These are phyloP conservation scores for Drosophila miranda DNA, from an alignment of 1,140 invertebrate species.

Conservation along the genomic window DNA sequence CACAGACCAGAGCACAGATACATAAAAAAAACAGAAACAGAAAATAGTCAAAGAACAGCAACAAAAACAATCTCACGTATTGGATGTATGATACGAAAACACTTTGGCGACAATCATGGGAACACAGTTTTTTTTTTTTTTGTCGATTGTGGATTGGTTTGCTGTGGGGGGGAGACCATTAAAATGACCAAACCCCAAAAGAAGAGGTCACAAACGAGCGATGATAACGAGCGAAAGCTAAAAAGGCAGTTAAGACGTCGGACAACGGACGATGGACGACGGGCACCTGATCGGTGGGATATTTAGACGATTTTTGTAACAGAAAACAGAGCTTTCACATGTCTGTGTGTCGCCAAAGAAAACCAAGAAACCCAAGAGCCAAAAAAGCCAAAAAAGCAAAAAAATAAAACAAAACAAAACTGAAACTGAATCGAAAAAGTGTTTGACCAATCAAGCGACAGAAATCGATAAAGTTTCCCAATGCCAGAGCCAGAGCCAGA, in stretches of 20 bases:
- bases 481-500: conserved; percentile 26
- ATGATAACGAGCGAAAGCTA: conserved; percentile 81
- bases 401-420: conserved; percentile 9
- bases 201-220: conserved; percentile 64
- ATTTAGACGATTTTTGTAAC: conserved; percentile 75
- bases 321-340: conserved; percentile 72
- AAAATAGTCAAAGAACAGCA: conserved; percentile 49
- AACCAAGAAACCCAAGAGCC: conserved; percentile 27
- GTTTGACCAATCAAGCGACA: conserved; percentile 55
- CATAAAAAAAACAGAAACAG: conserved; percentile 40
- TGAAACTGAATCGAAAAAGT: conserved; percentile 9
- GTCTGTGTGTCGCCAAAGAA: conserved; percentile 39
- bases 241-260: conserved; percentile 53
- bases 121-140: conserved; percentile 53
- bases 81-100: conserved; percentile 77
- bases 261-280: not conserved
- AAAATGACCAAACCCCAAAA: conserved; percentile 60
- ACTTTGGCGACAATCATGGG: conserved; percentile 81
- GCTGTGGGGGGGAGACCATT: conserved; percentile 50
- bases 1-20: conserved; percentile 41
- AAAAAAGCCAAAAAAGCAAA: conserved; percentile 4
- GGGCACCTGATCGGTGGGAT: conserved; percentile 45
- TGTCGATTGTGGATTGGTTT: conserved; percentile 3
- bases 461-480: conserved; percentile 77
- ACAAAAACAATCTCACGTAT: conserved; percentile 56